Conservation (phyloP, 2,888 invertebrate genomes). For the Lamellibrachia columna region DNA sequence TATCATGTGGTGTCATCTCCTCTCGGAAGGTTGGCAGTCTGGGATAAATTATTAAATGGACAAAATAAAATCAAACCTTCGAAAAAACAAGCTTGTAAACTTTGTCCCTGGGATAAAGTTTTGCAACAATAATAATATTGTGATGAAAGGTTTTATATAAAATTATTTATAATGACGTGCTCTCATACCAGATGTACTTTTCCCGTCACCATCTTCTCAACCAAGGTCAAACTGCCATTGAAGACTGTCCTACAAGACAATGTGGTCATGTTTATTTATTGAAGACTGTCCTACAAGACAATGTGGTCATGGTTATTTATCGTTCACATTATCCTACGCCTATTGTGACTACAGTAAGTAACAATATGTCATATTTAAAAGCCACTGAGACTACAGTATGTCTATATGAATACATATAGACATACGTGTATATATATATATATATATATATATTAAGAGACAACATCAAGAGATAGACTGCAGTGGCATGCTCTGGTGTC, state of each 20-base stretch:
- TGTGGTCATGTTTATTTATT: not conserved
- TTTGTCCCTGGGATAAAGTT: not conserved
- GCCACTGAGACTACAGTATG: no score
- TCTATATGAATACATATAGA: no score
- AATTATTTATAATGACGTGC: not conserved
- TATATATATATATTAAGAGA: no score
- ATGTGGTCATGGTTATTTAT: not conserved
- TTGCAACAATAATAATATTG: not conserved
- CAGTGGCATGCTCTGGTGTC: no score
- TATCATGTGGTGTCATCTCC: no score
- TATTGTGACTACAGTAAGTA: not conserved
- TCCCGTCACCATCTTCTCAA: not conserved
- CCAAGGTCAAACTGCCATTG: not conserved
- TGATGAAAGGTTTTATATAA: not conserved
- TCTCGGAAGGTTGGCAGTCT: no score
- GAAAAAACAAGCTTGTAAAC: not conserved
- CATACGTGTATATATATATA: no score
- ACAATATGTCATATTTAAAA: not conserved
- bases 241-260: not conserved
- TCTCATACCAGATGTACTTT: not conserved
- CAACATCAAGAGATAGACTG: no score
- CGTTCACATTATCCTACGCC: no score
- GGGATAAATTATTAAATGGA: no score
- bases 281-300: not conserved
- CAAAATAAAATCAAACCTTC: not conserved